These are phyloP conservation scores for Cygnus buccinator DNA, from an alignment of 2,113 vertebrate genomes.

Conservation along the genomic window DNA sequence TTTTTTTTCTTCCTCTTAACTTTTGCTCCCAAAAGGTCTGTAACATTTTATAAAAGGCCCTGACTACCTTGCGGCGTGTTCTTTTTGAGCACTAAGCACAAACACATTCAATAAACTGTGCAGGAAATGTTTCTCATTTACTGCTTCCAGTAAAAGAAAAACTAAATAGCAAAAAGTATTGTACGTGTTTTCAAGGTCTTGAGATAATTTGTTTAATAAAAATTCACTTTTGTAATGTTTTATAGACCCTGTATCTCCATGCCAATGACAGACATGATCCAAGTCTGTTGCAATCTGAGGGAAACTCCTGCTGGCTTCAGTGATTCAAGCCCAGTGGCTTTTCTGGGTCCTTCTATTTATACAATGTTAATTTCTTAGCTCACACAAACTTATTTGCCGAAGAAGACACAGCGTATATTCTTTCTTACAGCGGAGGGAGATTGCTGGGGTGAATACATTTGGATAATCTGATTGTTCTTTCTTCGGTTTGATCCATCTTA, in stretches of 20 bases:
- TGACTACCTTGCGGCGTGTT: neutral
- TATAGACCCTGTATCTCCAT: neutral
- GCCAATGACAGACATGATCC: neutral
- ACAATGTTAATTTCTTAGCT: neutral
- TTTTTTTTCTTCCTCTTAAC: neutral
- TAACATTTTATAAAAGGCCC: neutral
- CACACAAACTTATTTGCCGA: neutral
- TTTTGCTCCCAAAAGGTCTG: neutral
- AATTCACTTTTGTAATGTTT: neutral
- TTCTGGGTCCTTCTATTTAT: neutral
- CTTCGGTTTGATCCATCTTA: neutral
- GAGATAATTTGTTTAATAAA: slow-evolving; percentile 31
- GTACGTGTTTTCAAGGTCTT: slow-evolving; percentile 15
- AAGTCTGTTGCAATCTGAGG: neutral
- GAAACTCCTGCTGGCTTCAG: neutral
- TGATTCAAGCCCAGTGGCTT: neutral
- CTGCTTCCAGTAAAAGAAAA: slow-evolving; percentile 32
- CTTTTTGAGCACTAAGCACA: slow-evolving; percentile 7
- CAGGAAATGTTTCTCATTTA: slow-evolving; percentile 28
- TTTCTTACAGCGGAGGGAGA: neutral
- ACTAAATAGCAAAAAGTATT: neutral
- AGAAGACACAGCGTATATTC: neutral
- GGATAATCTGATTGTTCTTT: neutral
- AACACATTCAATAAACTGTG: slow-evolving; percentile 14
- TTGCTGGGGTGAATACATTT: neutral